Base-by-base conservation (phyloP, 2,888 invertebrate species). In the Pammene fasciana region DNA sequence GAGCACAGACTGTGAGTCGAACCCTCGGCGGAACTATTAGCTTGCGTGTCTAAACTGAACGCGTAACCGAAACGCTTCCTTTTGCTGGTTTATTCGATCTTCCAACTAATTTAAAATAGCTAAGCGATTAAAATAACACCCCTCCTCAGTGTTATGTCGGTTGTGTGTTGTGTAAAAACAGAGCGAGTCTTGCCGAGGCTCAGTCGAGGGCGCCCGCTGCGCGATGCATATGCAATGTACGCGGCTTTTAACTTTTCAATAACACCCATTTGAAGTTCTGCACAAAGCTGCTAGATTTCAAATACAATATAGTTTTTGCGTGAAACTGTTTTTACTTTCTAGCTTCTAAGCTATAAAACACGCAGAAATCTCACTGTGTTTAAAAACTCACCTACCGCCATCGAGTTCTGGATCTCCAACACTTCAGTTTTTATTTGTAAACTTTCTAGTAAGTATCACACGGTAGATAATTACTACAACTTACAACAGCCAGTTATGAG, bases 201-300 rank as follows among this genome's bases (percentile, higher is more conserved):
- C 13, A n/a, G 14, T 10, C 5, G 54, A 14, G n/a, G 45, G 55
- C 46, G 46, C 43, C 65, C 7, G 65, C 46, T 14, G 65, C 56
- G 65, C 45, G 65, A 38, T 65, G 18, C 48, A 65, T 65, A 65
- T 65, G 55, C 46, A 65, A 46, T 36, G 38, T 9, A 18, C 14
- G 26, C 26, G 43, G 43, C 43, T n/a, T 18, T 43, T n/a, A 57
- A 18, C 11, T 52, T 50, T 13, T 54, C 34, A 36, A 54, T n/a
- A 45, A 10, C 5, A 5, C n/a, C 43, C 16, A 43, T 59, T 59
- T 59, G 26, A 59, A 59, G 43, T n/a, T 59, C 26, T 54, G 54
- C 8, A n/a, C n/a, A 34, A 34, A 34, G 34, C 34, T 52, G 13
- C 52, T 34, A 34, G 3, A 10, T 48, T 16, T 26, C 50, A 5